A percentile compares a stretch with the other conserved stretches of the same genome.
phyloP scores from a whole-genome alignment of 2,797 vertebrate genomes.

The Muraenolepis orangiensis region DNA sequence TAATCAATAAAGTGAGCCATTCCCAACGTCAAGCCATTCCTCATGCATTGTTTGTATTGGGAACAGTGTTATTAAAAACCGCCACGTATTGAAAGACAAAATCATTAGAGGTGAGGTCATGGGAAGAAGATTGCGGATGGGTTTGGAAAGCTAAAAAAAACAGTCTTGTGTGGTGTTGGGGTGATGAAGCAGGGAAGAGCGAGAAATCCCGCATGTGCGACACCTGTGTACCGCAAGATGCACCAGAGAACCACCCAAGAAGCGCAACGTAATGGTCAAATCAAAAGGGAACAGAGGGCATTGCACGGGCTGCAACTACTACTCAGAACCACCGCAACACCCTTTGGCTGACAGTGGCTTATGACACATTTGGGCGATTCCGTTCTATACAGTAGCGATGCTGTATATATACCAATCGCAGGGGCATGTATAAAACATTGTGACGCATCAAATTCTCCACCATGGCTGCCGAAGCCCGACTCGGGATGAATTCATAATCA shows the following conservation, averaged over 20 bases:
- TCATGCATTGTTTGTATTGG: neutral
- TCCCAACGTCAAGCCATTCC: neutral
- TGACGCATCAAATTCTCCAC: neutral
- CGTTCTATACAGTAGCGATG: too few relatives aligned
- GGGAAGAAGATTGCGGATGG: neutral
- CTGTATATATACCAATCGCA: neutral
- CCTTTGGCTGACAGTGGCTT: too few relatives aligned
- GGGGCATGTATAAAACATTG: neutral
- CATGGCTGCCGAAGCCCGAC: constrained; percentile 23
- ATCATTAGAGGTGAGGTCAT: neutral
- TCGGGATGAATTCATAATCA: constrained; percentile 59
- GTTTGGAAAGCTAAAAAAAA: neutral
- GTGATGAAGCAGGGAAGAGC: neutral
- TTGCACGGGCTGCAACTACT: neutral
- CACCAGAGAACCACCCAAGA: neutral
- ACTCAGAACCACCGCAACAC: too few relatives aligned
- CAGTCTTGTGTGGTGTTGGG: neutral
- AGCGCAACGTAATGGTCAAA: neutral
- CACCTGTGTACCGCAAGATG: neutral
- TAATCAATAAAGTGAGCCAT: neutral
- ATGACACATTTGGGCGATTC: too few relatives aligned
- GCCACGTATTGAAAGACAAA: neutral
- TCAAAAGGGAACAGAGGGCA: neutral
- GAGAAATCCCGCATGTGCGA: neutral
- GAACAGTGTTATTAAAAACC: neutral